A percentile compares a stretch with the other conserved stretches of the same genome.
These are phyloP conservation scores for Chionodraco myersi DNA, from an alignment of 2,113 vertebrate genomes.

Conservation along the genomic window DNA sequence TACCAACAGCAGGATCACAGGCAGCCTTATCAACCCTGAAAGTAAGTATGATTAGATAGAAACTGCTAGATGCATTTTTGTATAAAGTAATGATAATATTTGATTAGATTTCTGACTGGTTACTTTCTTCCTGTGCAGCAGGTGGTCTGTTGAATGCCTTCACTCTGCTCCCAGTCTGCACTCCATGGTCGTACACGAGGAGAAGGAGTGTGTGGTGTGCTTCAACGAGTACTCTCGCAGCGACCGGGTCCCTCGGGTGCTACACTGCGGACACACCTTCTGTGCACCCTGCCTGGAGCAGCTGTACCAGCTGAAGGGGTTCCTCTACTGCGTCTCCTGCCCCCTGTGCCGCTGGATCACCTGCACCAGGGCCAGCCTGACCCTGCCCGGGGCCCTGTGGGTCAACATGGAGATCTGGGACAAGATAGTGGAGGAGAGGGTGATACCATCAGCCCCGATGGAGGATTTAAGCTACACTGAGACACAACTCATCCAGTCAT, in stretches of 20 bases:
- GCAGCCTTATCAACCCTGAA: accelerated
- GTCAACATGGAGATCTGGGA: constrained; percentile 73
- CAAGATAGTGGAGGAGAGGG: not conserved
- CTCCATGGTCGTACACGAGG: not conserved
- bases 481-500: accelerated
- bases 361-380: constrained; percentile 37
- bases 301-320: not conserved
- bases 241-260: constrained; percentile 46
- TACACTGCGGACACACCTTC: constrained; percentile 73
- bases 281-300: constrained; percentile 64
- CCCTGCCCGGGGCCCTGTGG: constrained; percentile 40
- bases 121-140: not conserved
- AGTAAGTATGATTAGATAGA: constrained; percentile 28
- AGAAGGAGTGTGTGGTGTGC: constrained; percentile 64
- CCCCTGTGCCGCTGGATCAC: constrained; percentile 74
- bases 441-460: not conserved
- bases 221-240: constrained; percentile 41
- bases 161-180: too few species aligned
- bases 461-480: not conserved
- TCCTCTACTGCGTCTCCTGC: constrained; percentile 43
- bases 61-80: too few species aligned
- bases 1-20: not conserved
- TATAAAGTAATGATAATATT: too few species aligned
- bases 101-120: not conserved
- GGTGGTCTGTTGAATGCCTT: not conserved